These are phyloP conservation scores for Phrynosoma platyrhinos DNA, from an alignment of 2,113 vertebrate species.

Conservation along the genomic window DNA sequence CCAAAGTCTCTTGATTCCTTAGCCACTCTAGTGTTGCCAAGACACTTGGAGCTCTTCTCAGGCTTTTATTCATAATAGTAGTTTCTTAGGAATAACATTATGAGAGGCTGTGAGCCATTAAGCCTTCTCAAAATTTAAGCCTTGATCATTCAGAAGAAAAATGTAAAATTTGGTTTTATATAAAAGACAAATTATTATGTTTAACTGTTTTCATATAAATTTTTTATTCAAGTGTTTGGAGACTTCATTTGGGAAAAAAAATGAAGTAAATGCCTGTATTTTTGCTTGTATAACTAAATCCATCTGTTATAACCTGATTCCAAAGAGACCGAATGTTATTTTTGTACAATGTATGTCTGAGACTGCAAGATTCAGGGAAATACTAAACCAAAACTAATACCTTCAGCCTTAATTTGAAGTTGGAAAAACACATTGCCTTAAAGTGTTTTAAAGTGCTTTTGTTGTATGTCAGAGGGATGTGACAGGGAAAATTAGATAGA, in stretches of 20 bases:
- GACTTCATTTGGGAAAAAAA: constrained; percentile 42
- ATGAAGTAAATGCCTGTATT: constrained; percentile 13
- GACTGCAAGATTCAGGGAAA: constrained; percentile 78
- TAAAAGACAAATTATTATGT: constrained; percentile 25
- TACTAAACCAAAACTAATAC: constrained; percentile 70
- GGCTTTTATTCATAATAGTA: constrained; percentile 34
- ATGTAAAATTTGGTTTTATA: constrained; percentile 44
- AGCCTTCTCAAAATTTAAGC: constrained; percentile 44
- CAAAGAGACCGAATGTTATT: constrained; percentile 28
- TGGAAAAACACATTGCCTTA: constrained; percentile 35
- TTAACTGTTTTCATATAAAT: constrained; percentile 25
- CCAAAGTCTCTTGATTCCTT: constrained; percentile 61
- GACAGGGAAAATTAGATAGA: constrained; percentile 43
- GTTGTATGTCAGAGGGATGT: constrained; percentile 32
- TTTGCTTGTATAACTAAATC: constrained; percentile 31
- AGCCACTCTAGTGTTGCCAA: constrained; percentile 31
- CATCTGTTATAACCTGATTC: constrained; percentile 15
- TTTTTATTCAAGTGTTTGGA: constrained; percentile 33
- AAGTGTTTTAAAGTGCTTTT: constrained; percentile 61
- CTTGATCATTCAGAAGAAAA: constrained; percentile 27
- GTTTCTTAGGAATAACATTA: constrained; percentile 12
- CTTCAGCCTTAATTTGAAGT: constrained; percentile 43
- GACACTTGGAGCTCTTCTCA: constrained; percentile 24
- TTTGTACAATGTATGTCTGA: constrained; percentile 49
- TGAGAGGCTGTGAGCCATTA: neutral